phyloP scores from a whole-genome alignment of 2,113 vertebrate species.

The Sitta europaea region DNA sequence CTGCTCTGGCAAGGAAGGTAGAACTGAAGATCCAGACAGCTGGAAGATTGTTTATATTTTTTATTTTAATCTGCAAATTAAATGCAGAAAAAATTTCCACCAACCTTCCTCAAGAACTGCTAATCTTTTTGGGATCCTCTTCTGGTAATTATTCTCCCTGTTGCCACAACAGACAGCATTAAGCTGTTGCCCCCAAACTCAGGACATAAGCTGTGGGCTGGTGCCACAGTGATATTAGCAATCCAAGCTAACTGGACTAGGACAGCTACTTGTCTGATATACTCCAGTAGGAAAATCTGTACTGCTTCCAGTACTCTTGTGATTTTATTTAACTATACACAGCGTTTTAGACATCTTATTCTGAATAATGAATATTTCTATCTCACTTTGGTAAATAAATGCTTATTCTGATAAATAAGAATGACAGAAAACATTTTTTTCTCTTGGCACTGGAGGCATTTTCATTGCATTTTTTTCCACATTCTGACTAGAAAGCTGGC shows the following conservation, averaged over 20 bases:
- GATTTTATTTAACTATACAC: neutral
- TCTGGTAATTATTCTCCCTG: neutral
- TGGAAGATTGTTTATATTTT: neutral
- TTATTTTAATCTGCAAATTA: neutral
- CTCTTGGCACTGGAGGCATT: neutral
- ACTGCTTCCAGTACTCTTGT: neutral
- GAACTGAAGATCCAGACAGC: neutral
- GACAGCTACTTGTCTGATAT: neutral
- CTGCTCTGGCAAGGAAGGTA: neutral
- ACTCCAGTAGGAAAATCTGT: neutral
- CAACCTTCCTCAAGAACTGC: neutral
- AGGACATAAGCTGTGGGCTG: neutral
- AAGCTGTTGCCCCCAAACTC: neutral
- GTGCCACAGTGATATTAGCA: neutral
- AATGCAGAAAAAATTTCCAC: neutral
- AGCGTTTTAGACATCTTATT: neutral
- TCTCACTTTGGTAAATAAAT: neutral
- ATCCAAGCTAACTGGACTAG: neutral
- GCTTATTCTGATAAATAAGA: neutral
- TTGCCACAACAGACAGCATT: neutral
- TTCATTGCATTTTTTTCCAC: neutral
- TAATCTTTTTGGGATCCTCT: neutral
- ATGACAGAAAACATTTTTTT: neutral
- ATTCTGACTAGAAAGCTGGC: neutral
- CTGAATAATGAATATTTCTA: neutral